Conservation (phyloP, 2,113 vertebrate species). For the Bufo gargarizans region DNA sequence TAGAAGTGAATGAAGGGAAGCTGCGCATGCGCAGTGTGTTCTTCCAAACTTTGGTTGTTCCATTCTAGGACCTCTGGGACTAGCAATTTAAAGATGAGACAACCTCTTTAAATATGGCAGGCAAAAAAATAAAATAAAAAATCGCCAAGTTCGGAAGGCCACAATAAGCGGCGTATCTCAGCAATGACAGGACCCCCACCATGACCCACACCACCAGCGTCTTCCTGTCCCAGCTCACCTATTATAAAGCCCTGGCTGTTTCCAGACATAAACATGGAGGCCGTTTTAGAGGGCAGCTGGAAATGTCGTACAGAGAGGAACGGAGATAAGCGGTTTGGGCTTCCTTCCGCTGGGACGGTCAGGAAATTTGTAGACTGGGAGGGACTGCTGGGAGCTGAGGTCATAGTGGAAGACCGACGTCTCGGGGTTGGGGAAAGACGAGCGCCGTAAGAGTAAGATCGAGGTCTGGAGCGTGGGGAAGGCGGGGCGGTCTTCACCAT, state of each 20-base stretch:
- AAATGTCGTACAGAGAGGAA: constrained; percentile 74
- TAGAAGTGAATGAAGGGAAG: too few relatives aligned
- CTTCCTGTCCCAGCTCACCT: constrained; percentile 67
- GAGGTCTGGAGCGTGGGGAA: constrained; percentile 53
- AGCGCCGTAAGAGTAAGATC: constrained; percentile 61
- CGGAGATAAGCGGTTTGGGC: constrained; percentile 62
- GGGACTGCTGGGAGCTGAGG: constrained; percentile 56
- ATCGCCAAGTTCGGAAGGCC: too few relatives aligned
- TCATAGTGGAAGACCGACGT: fast-evolving
- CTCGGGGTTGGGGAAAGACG: constrained; percentile 46
- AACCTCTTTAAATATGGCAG: too few relatives aligned
- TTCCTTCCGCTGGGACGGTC: constrained; percentile 62
- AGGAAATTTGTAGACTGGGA: constrained; percentile 67
- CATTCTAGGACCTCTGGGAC: too few relatives aligned
- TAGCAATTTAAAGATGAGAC: too few relatives aligned
- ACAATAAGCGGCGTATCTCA: not conserved
- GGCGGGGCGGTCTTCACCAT: constrained; percentile 67
- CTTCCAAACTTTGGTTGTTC: too few relatives aligned
- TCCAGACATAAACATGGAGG: constrained; percentile 81
- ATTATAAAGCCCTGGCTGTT: constrained; percentile 73
- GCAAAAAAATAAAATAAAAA: too few relatives aligned
- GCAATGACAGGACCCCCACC: not conserved
- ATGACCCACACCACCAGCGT: not conserved
- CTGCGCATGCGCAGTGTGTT: too few relatives aligned
- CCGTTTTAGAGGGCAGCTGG: constrained; percentile 71